phyloP scores from a whole-genome alignment of 2,888 invertebrate genomes.

The Ornithoptera priamus region DNA sequence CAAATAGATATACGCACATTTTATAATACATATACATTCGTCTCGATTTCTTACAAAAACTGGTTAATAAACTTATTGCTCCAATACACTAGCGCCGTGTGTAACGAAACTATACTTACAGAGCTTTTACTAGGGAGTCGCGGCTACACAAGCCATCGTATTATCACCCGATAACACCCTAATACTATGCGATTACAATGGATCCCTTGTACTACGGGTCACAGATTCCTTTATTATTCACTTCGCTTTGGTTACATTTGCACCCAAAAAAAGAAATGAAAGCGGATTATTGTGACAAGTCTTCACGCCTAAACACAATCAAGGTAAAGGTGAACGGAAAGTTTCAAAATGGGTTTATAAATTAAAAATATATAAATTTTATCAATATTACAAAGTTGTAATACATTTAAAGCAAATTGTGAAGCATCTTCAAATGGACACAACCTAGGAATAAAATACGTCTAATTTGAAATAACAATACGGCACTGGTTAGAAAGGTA shows the following conservation, averaged over 20 bases:
- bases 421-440: too few species aligned
- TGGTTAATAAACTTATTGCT: too few species aligned
- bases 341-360: not conserved
- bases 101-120: slow-evolving; percentile 40
- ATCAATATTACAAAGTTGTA: too few species aligned
- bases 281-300: slow-evolving; percentile 26
- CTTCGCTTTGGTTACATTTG: slow-evolving; percentile 57
- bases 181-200: slow-evolving; percentile 70
- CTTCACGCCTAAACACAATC: slow-evolving; percentile 24
- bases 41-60: too few species aligned
- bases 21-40: too few species aligned
- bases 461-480: too few species aligned
- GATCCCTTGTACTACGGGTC: slow-evolving; percentile 51
- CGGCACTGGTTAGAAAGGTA: too few species aligned
- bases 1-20: too few species aligned
- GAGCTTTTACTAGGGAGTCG: slow-evolving; percentile 31
- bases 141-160: slow-evolving; percentile 49
- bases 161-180: slow-evolving; percentile 69
- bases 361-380: not conserved
- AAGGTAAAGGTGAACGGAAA: slow-evolving; percentile 13
- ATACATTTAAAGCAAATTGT: too few species aligned
- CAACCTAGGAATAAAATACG: too few species aligned
- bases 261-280: slow-evolving; percentile 37
- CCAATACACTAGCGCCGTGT: slow-evolving; percentile 35
- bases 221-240: slow-evolving; percentile 59